Conservation (phyloP, 2,797 vertebrate species). For the Typhlichthys eigenmanni region DNA sequence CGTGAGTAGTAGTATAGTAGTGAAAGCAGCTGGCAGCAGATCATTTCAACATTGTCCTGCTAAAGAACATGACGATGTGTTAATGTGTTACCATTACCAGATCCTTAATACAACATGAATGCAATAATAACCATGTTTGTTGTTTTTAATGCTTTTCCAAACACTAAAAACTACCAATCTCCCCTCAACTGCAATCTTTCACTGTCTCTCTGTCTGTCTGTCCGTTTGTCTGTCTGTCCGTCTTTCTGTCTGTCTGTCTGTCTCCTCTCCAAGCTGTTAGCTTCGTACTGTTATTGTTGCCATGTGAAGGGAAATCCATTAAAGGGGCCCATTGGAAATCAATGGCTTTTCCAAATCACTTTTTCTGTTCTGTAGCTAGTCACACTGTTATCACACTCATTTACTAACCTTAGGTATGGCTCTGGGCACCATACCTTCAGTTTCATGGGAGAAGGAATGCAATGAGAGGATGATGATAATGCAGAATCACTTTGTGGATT, state of each 20-base stretch:
- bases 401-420: constrained; percentile 1
- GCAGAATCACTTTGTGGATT: constrained; percentile 11
- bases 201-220: not conserved
- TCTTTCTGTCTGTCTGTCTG: not conserved
- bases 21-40: not conserved
- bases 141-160: no score
- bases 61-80: not conserved
- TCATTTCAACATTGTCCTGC: not conserved
- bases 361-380: not conserved
- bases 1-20: not conserved
- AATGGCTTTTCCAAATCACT: constrained; percentile 29
- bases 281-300: constrained; percentile 11
- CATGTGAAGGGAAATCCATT: constrained; percentile 40
- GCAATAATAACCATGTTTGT: no score
- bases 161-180: no score
- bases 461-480: not conserved
- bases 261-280: constrained; percentile 9
- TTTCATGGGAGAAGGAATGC: not conserved
- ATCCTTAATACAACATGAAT: no score
- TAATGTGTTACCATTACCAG: not conserved
- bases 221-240: not conserved
- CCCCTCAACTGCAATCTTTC: no score
- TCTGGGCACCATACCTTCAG: constrained; percentile 1
- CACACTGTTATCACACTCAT: constrained; percentile 14
- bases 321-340: constrained; percentile 54